Base-by-base conservation (phyloP, 2,113 vertebrate species). In the Cyanistes caeruleus region DNA sequence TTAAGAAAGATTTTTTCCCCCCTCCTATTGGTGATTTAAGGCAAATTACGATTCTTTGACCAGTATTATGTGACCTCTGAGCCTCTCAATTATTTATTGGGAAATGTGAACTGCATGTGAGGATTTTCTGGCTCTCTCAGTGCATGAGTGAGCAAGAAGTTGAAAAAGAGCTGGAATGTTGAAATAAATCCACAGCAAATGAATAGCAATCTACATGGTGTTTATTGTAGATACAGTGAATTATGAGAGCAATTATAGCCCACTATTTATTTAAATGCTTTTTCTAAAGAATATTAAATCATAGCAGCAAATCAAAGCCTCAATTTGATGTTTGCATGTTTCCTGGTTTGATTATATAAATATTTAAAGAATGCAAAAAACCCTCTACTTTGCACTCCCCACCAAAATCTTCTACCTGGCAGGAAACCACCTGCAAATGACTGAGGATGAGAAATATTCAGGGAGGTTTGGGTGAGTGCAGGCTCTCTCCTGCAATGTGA, bases 151-250 rank as follows among this genome's bases (percentile, higher is more conserved):
- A 84, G 24, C 5, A 80, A 68, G 70, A 80, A 15, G 48, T 10
- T 20, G 48, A 30, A 63, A 78, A 82, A 67, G 30, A 81, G 23
- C 11, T 44, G 48, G 43, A 85, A 25, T 60, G 70, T 63, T 67
- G 75, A 94, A 98, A 96, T 62, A 86, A 97, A 95, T 37, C 64
- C 84, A 65, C 25, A 51, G 86, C 21, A 91, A 93, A 67, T 30
- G 22, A 76, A 78, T 1, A 4, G 73, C 58, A 81, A 86, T 87
- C 92, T 95, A 84, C 35, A 1, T 3, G 7, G 67, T 88, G 72
- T 97, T 98, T 97, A 97, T 97, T 98, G 93, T 78, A 97, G 96
- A 94, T 79, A 52, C 7, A 67, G 39, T 30, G 27, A 78, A 53
- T 87, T 73, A 76, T 28, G 51, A 93, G 89, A 97, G 85, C 72